A percentile compares a stretch with the other conserved stretches of the same genome.
phyloP scores from a whole-genome alignment of 2,113 vertebrate species.

The Anoplopoma fimbria region DNA sequence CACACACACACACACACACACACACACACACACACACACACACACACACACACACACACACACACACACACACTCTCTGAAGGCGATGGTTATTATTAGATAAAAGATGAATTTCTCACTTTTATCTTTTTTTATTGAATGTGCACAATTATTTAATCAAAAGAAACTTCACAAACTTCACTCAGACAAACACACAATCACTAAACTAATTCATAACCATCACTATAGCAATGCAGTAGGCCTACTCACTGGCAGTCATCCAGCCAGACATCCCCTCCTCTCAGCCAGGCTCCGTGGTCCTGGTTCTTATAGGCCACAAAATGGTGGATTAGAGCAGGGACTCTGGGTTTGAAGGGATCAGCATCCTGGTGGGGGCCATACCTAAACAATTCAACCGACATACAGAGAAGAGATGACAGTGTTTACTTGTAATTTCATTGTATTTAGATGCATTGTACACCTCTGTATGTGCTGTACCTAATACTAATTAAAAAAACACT shows the following conservation, averaged over 20 bases:
- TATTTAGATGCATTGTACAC: background rate
- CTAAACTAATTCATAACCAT: background rate
- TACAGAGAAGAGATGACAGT: background rate
- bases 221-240: background rate
- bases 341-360: conserved; percentile 94
- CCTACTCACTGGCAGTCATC: conserved; percentile 94
- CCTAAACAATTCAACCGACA: conserved; percentile 72
- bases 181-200: background rate
- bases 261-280: conserved; percentile 98
- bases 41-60: background rate
- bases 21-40: conserved; percentile 10
- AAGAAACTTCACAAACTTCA: background rate
- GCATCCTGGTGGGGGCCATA: conserved; percentile 95
- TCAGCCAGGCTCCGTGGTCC: conserved; percentile 97
- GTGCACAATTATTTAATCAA: background rate
- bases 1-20: conserved; percentile 6
- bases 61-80: conserved; percentile 9
- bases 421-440: background rate
- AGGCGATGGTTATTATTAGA: conserved; percentile 17
- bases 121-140: conserved; percentile 12
- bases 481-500: background rate
- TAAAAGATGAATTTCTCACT: background rate
- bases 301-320: conserved; percentile 98
- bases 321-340: conserved; percentile 90
- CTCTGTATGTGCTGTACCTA: background rate